Base-by-base conservation (phyloP, 2,888 invertebrate species). In the Nymphalis urticae region DNA sequence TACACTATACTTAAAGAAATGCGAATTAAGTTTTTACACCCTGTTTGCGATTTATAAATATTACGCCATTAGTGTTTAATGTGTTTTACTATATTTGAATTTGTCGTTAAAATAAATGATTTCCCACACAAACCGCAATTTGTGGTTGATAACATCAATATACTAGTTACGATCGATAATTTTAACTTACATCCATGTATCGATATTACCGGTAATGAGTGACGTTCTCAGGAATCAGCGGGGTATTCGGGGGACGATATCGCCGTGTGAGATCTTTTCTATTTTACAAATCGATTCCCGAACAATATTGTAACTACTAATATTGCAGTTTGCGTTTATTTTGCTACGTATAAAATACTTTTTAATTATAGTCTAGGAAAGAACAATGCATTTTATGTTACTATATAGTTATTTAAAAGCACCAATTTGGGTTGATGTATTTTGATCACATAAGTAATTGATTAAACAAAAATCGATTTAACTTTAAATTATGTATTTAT, bases 231-330 rank as follows among this genome's bases (percentile, higher is more conserved):
- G 84, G 84, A 85, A 81, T 74, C 86, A 81, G 82, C 88, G 81
- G 90, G 89, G 81, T 78, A 75, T 74, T 82, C 77, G 82, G 85
- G 87, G 88, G 86, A 80, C 70, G 75, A 75, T 90, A 92, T 92
- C 92, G 85, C 76, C 86, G 85, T 92, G 92, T 87, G 92, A 92
- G 89, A 92, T 92, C 91, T 92, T 89, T 42, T 68, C 71, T 76
- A 80, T 81, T 84, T 85, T 82, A 82, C 80, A 80, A 84, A 80
- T 82, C 82, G 82, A 83, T 84, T 75, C 79, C 78, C 78, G 75
- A 78, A 75, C 70, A 63, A 72, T 62, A 53, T 68, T 66, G 48
- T 62, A 54, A 61, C 13, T 48, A 19, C 36, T 58, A 54, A 27
- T 58, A 36, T 48, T 32, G 17, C 5, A 13, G 48, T 54, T 59